Conservation (phyloP, 2,888 invertebrate genomes). For the Dichetophora obliterata region DNA sequence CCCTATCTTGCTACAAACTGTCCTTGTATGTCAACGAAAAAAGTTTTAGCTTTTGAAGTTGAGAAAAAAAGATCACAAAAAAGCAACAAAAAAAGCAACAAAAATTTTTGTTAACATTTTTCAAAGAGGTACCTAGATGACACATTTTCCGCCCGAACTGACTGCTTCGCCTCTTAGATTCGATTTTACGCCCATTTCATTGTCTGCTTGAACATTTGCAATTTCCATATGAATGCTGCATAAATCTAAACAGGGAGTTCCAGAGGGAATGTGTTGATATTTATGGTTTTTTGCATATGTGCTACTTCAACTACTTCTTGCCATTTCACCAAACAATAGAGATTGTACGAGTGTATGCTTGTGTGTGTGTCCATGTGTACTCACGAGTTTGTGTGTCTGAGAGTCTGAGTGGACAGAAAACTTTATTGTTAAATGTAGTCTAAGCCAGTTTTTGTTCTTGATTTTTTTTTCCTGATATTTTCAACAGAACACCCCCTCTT, state of each 20-base stretch:
- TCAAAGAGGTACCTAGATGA: background rate
- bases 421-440: too few species aligned
- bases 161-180: background rate
- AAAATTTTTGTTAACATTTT: background rate
- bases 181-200: slow-evolving; percentile 14
- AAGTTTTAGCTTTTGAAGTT: too few species aligned
- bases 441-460: too few species aligned
- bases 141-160: background rate
- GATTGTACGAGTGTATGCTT: too few species aligned
- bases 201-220: background rate
- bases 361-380: too few species aligned
- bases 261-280: slow-evolving; percentile 27
- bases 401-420: too few species aligned
- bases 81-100: background rate
- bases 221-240: slow-evolving; percentile 19
- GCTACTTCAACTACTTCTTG: background rate
- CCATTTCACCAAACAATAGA: too few species aligned
- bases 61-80: background rate
- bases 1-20: too few species aligned
- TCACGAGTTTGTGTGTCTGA: too few species aligned
- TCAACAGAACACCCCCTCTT: too few species aligned
- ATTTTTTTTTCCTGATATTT: too few species aligned
- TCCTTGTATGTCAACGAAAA: too few species aligned
- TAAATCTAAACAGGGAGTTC: slow-evolving; percentile 1
- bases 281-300: slow-evolving; percentile 36